Conservation (phyloP, 2,113 vertebrate genomes). For the Rhabdornis inornatus region DNA sequence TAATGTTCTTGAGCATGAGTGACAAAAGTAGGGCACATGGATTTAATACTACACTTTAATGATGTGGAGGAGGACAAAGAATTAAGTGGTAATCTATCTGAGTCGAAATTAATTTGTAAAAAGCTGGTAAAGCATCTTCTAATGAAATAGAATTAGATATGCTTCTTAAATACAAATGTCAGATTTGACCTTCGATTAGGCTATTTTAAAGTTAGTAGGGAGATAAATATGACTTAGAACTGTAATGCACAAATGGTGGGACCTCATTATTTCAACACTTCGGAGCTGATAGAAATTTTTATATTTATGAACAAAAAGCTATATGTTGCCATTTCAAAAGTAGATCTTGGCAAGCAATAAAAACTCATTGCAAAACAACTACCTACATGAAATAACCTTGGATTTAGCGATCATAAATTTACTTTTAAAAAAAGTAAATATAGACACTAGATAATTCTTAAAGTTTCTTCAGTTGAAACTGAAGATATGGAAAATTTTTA, state of each 20-base stretch:
- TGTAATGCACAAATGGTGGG: not conserved
- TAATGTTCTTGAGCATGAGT: constrained; percentile 7
- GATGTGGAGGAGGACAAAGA: constrained; percentile 16
- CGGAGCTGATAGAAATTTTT: not conserved
- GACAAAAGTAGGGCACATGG: constrained; percentile 46
- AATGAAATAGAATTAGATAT: constrained; percentile 39
- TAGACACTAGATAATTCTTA: not conserved
- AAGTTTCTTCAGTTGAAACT: not conserved
- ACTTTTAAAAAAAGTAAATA: not conserved
- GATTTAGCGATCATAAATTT: not conserved
- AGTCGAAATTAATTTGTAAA: constrained; percentile 44
- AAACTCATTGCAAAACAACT: not conserved
- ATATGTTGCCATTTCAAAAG: not conserved
- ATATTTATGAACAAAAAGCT: not conserved
- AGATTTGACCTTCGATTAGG: constrained; percentile 11
- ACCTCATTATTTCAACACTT: not conserved
- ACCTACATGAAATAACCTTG: not conserved
- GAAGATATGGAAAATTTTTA: not conserved
- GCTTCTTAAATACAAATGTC: constrained; percentile 27
- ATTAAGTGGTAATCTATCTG: constrained; percentile 24
- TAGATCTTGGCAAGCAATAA: not conserved
- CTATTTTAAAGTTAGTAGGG: constrained; percentile 17
- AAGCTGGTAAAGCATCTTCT: not conserved
- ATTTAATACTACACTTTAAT: constrained; percentile 23
- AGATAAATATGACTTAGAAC: not conserved